Percentiles rank a stretch among this genome's conserved stretches.
phyloP scores from a whole-genome alignment of 1,140 invertebrate species.

The Aethina tumida region DNA sequence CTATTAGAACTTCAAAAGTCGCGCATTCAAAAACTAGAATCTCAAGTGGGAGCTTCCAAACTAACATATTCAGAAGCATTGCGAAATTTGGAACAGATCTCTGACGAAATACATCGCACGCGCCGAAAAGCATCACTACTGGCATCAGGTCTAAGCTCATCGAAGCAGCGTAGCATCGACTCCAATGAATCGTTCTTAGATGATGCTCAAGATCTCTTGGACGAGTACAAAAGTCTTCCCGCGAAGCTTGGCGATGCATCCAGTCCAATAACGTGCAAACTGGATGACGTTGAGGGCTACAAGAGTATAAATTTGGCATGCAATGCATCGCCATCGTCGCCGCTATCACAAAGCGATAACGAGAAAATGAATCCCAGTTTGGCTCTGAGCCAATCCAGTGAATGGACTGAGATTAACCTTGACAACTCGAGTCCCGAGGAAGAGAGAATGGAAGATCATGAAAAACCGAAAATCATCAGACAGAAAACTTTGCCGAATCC shows the following conservation, averaged over 20 bases:
- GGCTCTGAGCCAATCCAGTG: constrained; percentile 33
- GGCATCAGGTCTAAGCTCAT: neutral
- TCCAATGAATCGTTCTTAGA: constrained; percentile 28
- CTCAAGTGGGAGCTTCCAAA: constrained; percentile 69
- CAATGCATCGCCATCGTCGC: constrained; percentile 19
- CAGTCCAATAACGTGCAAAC: constrained; percentile 24
- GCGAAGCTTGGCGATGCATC: constrained; percentile 30
- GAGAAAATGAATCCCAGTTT: constrained; percentile 17
- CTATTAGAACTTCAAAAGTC: constrained; percentile 77
- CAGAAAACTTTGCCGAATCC: constrained; percentile 28
- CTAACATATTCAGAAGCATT: constrained; percentile 76
- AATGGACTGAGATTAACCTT: constrained; percentile 44
- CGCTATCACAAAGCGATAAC: constrained; percentile 18
- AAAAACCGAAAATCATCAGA: constrained; percentile 23
- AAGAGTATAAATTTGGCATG: constrained; percentile 17
- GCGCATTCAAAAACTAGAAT: constrained; percentile 68
- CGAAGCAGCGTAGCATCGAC: constrained; percentile 26
- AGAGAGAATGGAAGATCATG: constrained; percentile 15
- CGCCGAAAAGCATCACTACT: constrained; percentile 20
- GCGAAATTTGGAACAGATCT: constrained; percentile 79
- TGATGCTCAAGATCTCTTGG: constrained; percentile 25
- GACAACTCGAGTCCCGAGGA: constrained; percentile 46
- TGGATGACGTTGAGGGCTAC: constrained; percentile 36
- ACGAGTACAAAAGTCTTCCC: constrained; percentile 39
- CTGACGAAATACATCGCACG: constrained; percentile 76